Conservation (phyloP, 2,113 vertebrate genomes). For the Callipepla squamata region DNA sequence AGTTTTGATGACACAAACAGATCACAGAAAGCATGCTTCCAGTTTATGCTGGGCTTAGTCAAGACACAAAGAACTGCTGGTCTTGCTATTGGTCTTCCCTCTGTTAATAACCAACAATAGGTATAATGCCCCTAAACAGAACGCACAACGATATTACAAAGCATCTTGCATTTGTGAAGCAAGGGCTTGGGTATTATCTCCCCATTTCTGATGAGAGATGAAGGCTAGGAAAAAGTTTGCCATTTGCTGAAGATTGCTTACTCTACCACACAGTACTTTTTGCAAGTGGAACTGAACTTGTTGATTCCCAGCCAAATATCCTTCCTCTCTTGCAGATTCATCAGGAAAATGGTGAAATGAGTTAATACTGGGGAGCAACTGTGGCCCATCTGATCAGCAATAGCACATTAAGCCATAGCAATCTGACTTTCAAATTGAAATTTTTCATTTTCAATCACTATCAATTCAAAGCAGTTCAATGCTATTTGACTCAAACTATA, state of each 20-base stretch:
- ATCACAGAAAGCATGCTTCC: background rate
- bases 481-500: background rate
- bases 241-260: background rate
- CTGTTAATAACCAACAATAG: background rate
- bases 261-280: background rate
- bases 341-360: background rate
- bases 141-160: background rate
- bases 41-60: background rate
- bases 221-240: background rate
- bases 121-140: background rate
- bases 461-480: background rate
- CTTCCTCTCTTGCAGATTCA: background rate
- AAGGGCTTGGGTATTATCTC: background rate
- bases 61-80: background rate
- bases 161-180: background rate
- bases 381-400: background rate
- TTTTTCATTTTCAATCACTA: background rate
- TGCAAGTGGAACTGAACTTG: background rate
- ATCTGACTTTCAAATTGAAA: background rate
- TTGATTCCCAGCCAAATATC: background rate
- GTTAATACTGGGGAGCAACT: background rate
- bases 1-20: background rate
- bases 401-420: background rate
- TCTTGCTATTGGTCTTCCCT: background rate
- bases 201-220: fast-evolving